These are phyloP conservation scores for Hemicordylus capensis DNA, from an alignment of 2,113 vertebrate genomes.

Conservation along the genomic window DNA sequence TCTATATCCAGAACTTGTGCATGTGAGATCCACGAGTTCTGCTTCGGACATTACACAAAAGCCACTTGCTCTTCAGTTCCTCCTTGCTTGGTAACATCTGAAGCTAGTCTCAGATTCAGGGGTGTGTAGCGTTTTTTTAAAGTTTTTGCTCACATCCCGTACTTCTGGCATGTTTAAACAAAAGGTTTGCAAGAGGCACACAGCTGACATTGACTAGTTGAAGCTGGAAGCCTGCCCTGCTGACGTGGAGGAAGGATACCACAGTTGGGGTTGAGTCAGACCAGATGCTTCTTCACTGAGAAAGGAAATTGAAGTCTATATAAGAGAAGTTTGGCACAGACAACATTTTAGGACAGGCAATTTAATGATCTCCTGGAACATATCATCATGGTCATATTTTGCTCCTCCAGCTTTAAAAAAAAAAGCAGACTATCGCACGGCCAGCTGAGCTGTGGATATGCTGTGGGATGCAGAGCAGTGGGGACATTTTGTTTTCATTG, in stretches of 20 bases:
- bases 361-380: constrained; percentile 70
- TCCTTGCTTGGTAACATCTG: constrained; percentile 1
- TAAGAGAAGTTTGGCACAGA: constrained; percentile 64
- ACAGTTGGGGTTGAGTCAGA: constrained; percentile 68
- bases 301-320: constrained; percentile 79
- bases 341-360: constrained; percentile 68
- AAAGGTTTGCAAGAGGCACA: constrained; percentile 44
- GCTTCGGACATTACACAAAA: neutral
- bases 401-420: constrained; percentile 29
- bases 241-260: constrained; percentile 63
- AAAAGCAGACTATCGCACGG: constrained; percentile 27
- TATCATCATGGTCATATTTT: constrained; percentile 58
- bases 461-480: neutral
- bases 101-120: constrained; percentile 37
- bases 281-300: constrained; percentile 72
- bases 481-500: constrained; percentile 43
- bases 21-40: neutral
- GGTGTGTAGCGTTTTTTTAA: constrained; percentile 20
- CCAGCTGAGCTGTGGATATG: constrained; percentile 9
- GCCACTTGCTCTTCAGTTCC: neutral
- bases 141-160: constrained; percentile 48
- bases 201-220: constrained; percentile 49
- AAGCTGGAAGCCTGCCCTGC: constrained; percentile 47
- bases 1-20: neutral
- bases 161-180: constrained; percentile 24